Conservation (phyloP, 2,113 vertebrate species). For the Rana temporaria region DNA sequence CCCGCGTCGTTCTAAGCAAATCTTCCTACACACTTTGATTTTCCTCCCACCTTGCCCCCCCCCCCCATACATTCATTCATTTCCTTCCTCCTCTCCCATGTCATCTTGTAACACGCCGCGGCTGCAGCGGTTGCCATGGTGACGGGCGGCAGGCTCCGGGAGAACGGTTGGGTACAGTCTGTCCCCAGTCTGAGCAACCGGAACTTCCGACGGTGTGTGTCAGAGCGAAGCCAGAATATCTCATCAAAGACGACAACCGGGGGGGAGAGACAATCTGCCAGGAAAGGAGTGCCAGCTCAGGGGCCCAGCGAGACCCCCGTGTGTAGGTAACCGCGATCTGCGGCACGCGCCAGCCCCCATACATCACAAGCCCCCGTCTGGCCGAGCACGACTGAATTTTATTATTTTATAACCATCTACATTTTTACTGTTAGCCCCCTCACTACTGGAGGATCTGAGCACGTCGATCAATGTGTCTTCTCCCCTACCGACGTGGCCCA, state of each 20-base stretch:
- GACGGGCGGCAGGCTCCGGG: too few species aligned
- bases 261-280: not conserved
- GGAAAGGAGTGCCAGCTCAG: not conserved
- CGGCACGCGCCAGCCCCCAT: not conserved
- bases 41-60: not conserved
- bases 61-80: constrained; percentile 21
- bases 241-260: not conserved
- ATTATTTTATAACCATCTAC: not conserved
- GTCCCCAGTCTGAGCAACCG: constrained; percentile 29
- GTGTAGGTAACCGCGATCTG: not conserved
- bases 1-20: not conserved
- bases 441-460: too few species aligned
- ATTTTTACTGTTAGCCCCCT: too few species aligned
- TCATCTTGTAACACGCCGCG: not conserved
- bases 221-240: not conserved
- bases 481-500: too few species aligned
- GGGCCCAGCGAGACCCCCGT: not conserved
- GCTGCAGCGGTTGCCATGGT: constrained; percentile 26
- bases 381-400: too few species aligned
- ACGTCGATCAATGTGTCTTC: too few species aligned
- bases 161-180: constrained; percentile 15
- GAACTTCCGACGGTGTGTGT: not conserved
- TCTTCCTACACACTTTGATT: constrained; percentile 1
- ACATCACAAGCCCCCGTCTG: not conserved
- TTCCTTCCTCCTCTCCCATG: constrained; percentile 8